Evolutionary conservation across 1,140 invertebrate species (phyloP).

Genomic region (Diploscapter pachys): DNA sequence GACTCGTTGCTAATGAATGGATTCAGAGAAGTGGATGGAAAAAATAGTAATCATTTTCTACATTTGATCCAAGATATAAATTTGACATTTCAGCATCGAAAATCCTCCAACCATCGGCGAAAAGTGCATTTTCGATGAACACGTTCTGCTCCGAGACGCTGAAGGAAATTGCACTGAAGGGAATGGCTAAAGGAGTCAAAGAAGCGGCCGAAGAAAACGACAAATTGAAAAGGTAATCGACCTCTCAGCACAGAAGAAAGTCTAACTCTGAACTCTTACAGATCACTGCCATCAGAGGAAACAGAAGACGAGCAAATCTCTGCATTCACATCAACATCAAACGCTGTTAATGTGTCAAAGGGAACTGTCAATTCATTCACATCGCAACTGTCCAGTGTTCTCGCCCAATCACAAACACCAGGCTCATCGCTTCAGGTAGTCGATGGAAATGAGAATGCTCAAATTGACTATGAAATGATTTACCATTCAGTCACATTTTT

Average conservation of each 20-base stretch:
- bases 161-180: conserved; percentile 53
- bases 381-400: background rate
- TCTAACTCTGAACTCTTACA: conserved; percentile 7
- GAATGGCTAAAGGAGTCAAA: conserved; percentile 22
- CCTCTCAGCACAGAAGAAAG: conserved; percentile 5
- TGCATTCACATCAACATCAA: conserved; percentile 31
- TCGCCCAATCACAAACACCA: background rate
- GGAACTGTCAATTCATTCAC: too few species aligned
- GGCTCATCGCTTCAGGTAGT: conserved; percentile 6
- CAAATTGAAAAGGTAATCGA: conserved; percentile 3
- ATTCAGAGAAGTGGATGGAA: too few species aligned
- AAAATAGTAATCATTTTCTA: too few species aligned
- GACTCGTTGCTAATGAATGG: conserved; percentile 11
- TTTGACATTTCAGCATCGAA: conserved; percentile 2
- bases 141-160: conserved; percentile 57
- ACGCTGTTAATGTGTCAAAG: too few species aligned
- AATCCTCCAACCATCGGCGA: conserved; percentile 15
- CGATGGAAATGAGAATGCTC: too few species aligned
- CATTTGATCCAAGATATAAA: conserved; percentile 12
- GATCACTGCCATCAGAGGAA: conserved; percentile 28
- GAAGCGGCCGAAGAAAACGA: conserved; percentile 29
- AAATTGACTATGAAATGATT: too few species aligned
- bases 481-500: too few species aligned
- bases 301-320: conserved; percentile 32
- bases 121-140: conserved; percentile 44